A percentile compares a stretch with the other conserved stretches of the same genome.
phyloP scores from a whole-genome alignment of 1,140 invertebrate species.

The Drosophila bocki region DNA sequence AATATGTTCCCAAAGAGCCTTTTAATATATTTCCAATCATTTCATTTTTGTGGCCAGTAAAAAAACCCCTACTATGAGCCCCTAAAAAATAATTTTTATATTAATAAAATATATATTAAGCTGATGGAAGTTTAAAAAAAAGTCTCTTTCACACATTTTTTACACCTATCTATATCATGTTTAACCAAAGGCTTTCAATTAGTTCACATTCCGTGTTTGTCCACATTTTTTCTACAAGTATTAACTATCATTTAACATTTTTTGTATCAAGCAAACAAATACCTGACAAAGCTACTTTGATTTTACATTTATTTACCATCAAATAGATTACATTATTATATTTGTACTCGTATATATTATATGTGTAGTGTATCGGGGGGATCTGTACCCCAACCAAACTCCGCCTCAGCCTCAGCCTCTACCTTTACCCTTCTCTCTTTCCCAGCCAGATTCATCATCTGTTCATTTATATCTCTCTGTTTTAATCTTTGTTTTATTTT shows the following conservation, averaged over 20 bases:
- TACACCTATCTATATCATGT: constrained; percentile 16
- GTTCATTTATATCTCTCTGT: constrained; percentile 20
- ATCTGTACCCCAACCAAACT: constrained; percentile 1
- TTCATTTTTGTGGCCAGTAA: neutral
- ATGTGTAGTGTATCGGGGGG: constrained; percentile 17
- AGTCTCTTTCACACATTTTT: constrained; percentile 10
- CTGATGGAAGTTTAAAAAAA: neutral
- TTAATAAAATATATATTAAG: neutral
- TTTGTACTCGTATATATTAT: constrained; percentile 14
- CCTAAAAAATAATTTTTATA: neutral
- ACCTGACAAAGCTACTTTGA: neutral
- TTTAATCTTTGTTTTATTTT: constrained; percentile 41
- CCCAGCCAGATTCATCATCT: constrained; percentile 29
- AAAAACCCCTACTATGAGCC: neutral
- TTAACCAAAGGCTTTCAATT: constrained; percentile 46
- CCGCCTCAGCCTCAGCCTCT: neutral
- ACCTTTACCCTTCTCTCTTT: constrained; percentile 11
- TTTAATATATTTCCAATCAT: neutral
- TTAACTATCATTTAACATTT: neutral
- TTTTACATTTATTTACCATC: constrained; percentile 11
- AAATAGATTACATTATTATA: neutral
- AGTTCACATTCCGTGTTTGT: constrained; percentile 58
- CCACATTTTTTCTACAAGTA: constrained; percentile 37
- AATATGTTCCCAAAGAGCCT: neutral
- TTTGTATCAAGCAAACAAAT: constrained; percentile 1